Base-by-base conservation (phyloP, 2,113 vertebrate genomes). In the Strigops habroptila region DNA sequence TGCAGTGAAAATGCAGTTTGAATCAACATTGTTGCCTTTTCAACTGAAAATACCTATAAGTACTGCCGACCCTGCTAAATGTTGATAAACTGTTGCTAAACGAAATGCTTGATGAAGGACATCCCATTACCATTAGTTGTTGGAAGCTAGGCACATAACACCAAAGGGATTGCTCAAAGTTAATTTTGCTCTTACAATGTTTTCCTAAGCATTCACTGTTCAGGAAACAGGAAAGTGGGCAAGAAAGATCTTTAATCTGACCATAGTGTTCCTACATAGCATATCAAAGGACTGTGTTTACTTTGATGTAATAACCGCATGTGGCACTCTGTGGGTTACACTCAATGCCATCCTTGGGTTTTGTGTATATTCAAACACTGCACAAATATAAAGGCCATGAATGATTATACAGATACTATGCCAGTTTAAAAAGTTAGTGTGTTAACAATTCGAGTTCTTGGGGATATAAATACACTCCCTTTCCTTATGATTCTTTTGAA, bases 171-270 rank as follows among this genome's bases (percentile, higher is more conserved):
- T 63, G 31, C 55, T 89, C 60, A 37, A 79, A 75, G 48, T 93
- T 95, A 89, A 52, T 79, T 73, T 59, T 55, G 2, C 57, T 87
- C 57, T 79, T 79, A 44, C 10, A 57, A 2, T 88, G 22, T 88
- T 93, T 95, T 91, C n/a, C 28, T 90, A 93, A 87, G 44, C 35
- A 35, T 79, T 94, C 51, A 27, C 30, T 85, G n/a, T 82, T 91
- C 82, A 62, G 68, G 82, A 63, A 91, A 65, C 21, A 62, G 49
- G 63, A 62, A 90, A 90, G 79, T 37, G 49, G n/a, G 24, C 67
- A 93, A 77, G 76, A 80, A 46, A 80, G 49, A 81, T 81, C 67
- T 91, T 88, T 93, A 86, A 63, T 90, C 49, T 86, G 71, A 81
- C 64, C 68, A 46, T 28, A 59, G 10, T 53, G 37, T 90, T 93